Base-by-base conservation (phyloP, 1,140 invertebrate species). In the Drosophila pseudoananassae region DNA sequence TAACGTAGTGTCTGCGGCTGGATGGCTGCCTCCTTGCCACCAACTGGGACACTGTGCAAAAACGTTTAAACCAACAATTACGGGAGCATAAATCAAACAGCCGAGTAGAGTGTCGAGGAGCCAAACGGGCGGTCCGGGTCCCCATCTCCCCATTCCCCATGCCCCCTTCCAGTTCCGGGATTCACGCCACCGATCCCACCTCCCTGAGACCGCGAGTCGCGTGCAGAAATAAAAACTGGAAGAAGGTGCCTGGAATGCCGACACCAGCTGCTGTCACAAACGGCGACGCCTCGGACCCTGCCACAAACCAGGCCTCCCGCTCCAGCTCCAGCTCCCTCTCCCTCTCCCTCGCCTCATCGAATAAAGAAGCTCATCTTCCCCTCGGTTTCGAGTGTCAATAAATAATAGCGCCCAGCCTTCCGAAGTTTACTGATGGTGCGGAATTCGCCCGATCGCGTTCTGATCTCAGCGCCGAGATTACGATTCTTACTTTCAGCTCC, bases 51-150 rank as follows among this genome's bases (percentile, higher is more conserved):
- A 72, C 75, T 87, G 85, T 78, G 83, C 76, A 74, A 72, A 90
- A 90, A 73, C 79, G 88, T 90, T 90, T 90, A 91, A 91, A 91
- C 90, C 87, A 91, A 91, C 90, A 91, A 91, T 91, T 91, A 91
- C 90, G 83, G 71, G 87, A 60, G 56, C 90, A 91, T 91, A 91
- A 91, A 91, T 91, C 90, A 91, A 91, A 91, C 76, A 69, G 82
- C 79, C 82, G 88, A 90, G 70, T 90, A 72, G 89, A 78, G 83
- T 69, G 76, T 73, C 61, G 72, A 76, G 72, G 72, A 76, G 64
- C 60, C 50, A 51, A 65, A 31, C 64, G 56, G 59, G 72, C 51
- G 52, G 72, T 76, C 73, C 70, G 74, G 58, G 76, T 45, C 43
- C n/a, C 51, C 20, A 17, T 43, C 29, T 27, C 20, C 40, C 56